These are phyloP conservation scores for Epinephelus moara DNA, from an alignment of 2,113 vertebrate species.

Conservation along the genomic window DNA sequence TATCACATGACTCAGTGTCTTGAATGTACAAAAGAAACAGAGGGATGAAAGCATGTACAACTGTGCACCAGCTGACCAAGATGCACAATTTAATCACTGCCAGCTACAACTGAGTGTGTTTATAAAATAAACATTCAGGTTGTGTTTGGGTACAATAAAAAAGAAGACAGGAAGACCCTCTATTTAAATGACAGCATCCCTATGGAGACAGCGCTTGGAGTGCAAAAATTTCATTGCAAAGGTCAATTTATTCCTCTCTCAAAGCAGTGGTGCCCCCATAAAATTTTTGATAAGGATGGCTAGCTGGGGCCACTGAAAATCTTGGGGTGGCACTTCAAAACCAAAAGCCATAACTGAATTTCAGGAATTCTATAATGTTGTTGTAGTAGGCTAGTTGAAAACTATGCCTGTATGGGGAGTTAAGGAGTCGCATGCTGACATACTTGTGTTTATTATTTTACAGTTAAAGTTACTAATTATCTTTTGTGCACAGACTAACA, in stretches of 20 bases:
- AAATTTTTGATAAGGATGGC: too few relatives aligned
- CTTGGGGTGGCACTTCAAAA: too few relatives aligned
- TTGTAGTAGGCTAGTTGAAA: too few relatives aligned
- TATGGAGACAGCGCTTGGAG: neutral
- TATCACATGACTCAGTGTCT: conserved; percentile 23
- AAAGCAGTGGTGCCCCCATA: too few relatives aligned
- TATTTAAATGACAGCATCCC: neutral
- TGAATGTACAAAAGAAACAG: conserved; percentile 11
- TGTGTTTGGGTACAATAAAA: neutral
- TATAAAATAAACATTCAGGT: neutral
- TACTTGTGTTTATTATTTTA: too few relatives aligned
- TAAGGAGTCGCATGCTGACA: too few relatives aligned
- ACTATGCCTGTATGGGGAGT: too few relatives aligned
- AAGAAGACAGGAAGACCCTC: neutral
- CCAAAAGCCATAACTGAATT: too few relatives aligned
- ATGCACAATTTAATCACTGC: neutral
- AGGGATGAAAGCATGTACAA: neutral
- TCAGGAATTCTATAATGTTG: too few relatives aligned
- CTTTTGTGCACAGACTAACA: too few relatives aligned
- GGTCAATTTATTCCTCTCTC: neutral
- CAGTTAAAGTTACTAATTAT: too few relatives aligned
- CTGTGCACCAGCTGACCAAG: neutral
- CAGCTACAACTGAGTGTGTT: neutral
- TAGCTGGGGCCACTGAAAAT: too few relatives aligned
- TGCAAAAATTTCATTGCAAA: neutral